phyloP scores from a whole-genome alignment of 2,888 invertebrate genomes.

The Myopa testacea region DNA sequence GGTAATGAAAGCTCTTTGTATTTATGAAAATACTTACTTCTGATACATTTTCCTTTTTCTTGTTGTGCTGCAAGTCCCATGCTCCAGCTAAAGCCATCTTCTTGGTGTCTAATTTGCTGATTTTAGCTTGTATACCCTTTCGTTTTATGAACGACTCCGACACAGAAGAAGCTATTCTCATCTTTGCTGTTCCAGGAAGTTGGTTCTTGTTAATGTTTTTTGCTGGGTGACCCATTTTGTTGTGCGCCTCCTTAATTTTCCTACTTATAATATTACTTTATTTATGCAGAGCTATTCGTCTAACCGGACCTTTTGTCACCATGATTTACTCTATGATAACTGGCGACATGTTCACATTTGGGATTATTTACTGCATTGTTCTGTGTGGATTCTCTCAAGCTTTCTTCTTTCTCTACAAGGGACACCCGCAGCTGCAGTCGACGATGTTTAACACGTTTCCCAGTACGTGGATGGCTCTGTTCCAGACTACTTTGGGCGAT shows the following conservation, averaged over 20 bases:
- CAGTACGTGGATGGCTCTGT: conserved; percentile 97
- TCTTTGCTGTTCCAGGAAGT: conserved; percentile 93
- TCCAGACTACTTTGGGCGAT: conserved; percentile 97
- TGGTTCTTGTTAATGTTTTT: conserved; percentile 99
- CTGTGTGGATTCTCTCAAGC: conserved; percentile 97
- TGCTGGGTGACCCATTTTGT: conserved; percentile 81
- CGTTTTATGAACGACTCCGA: conserved; percentile 79
- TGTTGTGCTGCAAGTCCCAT: conserved; percentile 75
- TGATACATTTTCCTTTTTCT: not conserved
- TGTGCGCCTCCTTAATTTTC: not conserved
- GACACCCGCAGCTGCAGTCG: conserved; percentile 83
- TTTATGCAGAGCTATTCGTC: conserved; percentile 81
- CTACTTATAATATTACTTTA: not conserved
- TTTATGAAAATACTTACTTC: not conserved
- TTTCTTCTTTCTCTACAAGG: conserved; percentile 93
- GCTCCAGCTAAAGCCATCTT: conserved; percentile 96
- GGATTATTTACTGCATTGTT: conserved; percentile 95
- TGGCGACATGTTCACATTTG: conserved; percentile 98
- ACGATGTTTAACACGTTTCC: conserved; percentile 87
- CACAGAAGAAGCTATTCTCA: conserved; percentile 90
- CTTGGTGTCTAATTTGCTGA: conserved; percentile 88
- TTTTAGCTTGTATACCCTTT: conserved; percentile 90
- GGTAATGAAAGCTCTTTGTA: conserved; percentile 69
- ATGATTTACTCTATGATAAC: conserved; percentile 99
- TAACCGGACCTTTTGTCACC: conserved; percentile 98